Base-by-base conservation (phyloP, 1,140 invertebrate species). In the Microplitis mediator region DNA sequence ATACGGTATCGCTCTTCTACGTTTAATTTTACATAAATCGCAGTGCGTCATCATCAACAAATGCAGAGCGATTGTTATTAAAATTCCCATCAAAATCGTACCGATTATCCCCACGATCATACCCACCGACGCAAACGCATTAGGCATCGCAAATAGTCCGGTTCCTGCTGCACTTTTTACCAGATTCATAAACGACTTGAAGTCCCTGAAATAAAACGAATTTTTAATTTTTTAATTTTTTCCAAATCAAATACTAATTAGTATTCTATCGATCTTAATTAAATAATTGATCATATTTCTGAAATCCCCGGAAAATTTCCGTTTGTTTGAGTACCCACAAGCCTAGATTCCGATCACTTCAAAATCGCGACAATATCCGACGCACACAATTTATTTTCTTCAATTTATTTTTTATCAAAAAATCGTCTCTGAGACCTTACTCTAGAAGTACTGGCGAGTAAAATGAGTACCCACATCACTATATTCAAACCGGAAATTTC, bases 61-160 rank as follows among this genome's bases (percentile, higher is more conserved):
- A n/a, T 79, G 80, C 32, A 80, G 74, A 0, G 75, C 76, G 6
- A 64, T 52, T 0, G 86, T 85, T 63, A 88, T 86, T 5, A 89
- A 69, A 1, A 88, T 8, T 9, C 86, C 87, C 45, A 89, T 81
- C 4, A 89, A 6, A 39, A 82, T 74, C 0, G 87, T 82, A 6
- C 84, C 84, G 11, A 88, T 63, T 8, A 85, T 77, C 11, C 88
- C 88, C 69, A 89, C 81, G 71, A 86, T 75, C 34, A 91, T 73
- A 35, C 91, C 91, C 58, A 90, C 88, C 77, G 90, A 85, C n/a
- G 85, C 88, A 69, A 91, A 88, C 9, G 91, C 90, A 65, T 86
- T 80, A 35, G 91, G 90, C 86, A 92, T 90, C 3, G 91, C 90
- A 67, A 92, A 82, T 31, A 92, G 87, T 9, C 91, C 91, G 0